Conservation (phyloP, 2,797 vertebrate species). For the Pipistrellus pipistrellus region DNA sequence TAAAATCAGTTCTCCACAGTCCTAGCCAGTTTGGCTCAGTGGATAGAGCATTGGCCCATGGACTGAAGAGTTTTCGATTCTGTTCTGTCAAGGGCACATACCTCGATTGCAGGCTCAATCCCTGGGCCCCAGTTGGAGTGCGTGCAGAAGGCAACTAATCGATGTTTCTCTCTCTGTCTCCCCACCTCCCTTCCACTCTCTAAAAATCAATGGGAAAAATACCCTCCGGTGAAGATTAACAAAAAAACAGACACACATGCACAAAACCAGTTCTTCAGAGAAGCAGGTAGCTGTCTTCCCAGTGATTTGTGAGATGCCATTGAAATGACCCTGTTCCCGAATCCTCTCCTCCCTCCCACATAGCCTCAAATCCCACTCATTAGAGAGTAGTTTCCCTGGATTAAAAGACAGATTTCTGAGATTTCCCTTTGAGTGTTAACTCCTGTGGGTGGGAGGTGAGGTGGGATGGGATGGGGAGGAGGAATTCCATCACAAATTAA, state of each 20-base stretch:
- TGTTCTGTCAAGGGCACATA: too few relatives aligned
- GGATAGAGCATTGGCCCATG: too few relatives aligned
- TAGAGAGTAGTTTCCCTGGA: constrained; percentile 41
- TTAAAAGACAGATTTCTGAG: constrained; percentile 61
- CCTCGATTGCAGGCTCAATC: too few relatives aligned
- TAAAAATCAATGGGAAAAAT: too few relatives aligned
- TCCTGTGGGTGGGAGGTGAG: neutral
- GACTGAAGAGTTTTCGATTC: too few relatives aligned
- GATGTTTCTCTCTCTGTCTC: too few relatives aligned
- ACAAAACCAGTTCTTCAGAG: neutral
- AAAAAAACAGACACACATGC: too few relatives aligned
- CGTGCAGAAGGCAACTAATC: too few relatives aligned
- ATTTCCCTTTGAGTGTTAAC: constrained; percentile 64
- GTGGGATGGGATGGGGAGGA: neutral
- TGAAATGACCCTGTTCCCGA: neutral
- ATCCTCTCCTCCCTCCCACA: neutral
- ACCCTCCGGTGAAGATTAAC: too few relatives aligned
- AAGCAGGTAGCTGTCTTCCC: neutral
- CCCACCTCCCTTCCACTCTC: too few relatives aligned
- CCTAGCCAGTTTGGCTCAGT: too few relatives aligned
- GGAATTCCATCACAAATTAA: neutral
- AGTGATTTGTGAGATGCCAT: neutral
- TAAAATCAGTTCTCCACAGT: neutral
- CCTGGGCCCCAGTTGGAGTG: too few relatives aligned
- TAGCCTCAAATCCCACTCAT: neutral